Evolutionary conservation across 2,888 invertebrate genomes (phyloP), one percentile per base, ranked within the genome.

Genomic region (Campaea margaritaria): DNA sequence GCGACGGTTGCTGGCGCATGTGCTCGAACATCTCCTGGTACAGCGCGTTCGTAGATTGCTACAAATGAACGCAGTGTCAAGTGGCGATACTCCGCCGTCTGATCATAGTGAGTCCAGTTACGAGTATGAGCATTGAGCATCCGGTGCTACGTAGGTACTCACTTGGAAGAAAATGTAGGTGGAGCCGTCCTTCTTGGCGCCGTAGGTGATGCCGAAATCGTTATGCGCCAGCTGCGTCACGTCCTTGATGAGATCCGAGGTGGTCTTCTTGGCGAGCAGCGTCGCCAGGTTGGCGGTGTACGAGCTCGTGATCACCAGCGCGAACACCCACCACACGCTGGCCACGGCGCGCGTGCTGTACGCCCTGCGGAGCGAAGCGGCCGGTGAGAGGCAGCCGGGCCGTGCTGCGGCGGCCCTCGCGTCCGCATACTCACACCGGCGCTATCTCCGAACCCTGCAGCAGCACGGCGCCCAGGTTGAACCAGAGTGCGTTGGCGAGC

Each of bases 221-320:
- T 95, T 94, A 69, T 95, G 93, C 0, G 96, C 96, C 45, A 99
- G 93, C 74, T 98, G 98, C 57, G 96, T 95, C 9, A 97, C 97
- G 82, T 94, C 95, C 72, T 94, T 93, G 71, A 96, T 95, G 8
- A 95, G 93, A 31, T 94, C 94, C n/a, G 91, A 93, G 43, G 94
- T 85, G 0, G 94, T 94, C 83, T 97, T 96, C 54, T 96, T 95
- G 0, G 98, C 97, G 28, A 98, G 93, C 83, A 97, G 96, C 53
- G 98, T 97, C 42, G 98, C 97, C 76, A 98, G 93, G 92, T 98
- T 98, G 54, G 98, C 98, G 0, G 97, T 97, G 86, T 98, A 98
- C 5, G 97, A 97, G 62, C 95, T 95, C 21, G 96, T 95, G 93
- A 97, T 96, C 76, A 97, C 97, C 65, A 97, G 91, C 21, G 96